phyloP scores from a whole-genome alignment of 2,797 vertebrate species.

The Rhinogobio ventralis region DNA sequence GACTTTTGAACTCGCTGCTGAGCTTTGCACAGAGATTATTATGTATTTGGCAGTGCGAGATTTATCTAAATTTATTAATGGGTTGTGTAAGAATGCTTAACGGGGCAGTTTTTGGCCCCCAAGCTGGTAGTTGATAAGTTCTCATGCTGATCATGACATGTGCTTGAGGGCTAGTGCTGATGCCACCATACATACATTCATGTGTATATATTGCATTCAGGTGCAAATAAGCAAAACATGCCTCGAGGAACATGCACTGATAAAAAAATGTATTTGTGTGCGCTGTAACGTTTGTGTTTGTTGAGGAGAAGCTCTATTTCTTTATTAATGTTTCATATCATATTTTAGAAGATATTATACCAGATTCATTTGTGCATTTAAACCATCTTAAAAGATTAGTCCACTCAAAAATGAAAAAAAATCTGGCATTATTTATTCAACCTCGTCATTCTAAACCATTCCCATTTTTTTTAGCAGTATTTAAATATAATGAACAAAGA shows the following conservation, averaged over 20 bases:
- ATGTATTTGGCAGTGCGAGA: not conserved
- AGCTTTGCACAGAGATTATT: not conserved
- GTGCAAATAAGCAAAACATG: conserved; percentile 7
- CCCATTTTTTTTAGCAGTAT: not conserved
- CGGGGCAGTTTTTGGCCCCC: not conserved
- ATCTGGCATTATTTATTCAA: not conserved
- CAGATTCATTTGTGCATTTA: not conserved
- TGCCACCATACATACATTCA: not conserved
- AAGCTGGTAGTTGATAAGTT: not conserved
- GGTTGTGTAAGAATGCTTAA: not conserved
- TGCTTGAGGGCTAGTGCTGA: not conserved
- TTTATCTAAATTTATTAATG: not conserved
- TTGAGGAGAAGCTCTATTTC: not conserved
- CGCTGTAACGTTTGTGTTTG: not conserved
- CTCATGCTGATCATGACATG: not conserved
- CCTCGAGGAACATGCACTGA: not conserved
- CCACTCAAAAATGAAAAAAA: not conserved
- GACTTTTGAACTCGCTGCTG: not conserved
- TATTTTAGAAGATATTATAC: not conserved
- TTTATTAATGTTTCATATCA: not conserved
- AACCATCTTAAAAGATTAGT: not conserved
- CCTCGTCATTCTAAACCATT: not conserved
- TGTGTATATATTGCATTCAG: not conserved
- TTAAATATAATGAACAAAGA: not conserved
- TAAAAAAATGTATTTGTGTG: not conserved